Evolutionary conservation across 2,888 invertebrate species (phyloP), one percentile per base, ranked within the genome.

Genomic region (Temnothorax ravouxi): DNA sequence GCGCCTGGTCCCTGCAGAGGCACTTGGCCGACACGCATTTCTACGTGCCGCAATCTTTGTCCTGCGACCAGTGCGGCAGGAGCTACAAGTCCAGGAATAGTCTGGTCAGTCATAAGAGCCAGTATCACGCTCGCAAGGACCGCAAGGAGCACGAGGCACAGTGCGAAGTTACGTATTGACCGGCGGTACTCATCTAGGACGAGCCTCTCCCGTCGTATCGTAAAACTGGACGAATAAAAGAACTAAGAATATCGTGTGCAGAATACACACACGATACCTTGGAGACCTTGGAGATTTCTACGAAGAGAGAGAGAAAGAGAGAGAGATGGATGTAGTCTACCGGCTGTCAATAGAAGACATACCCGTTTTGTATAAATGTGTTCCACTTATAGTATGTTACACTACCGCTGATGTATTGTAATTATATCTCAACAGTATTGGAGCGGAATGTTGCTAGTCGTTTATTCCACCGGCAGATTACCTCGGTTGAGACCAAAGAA

Each of bases 1-100:
- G 95, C 64, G 95, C 95, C 41, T 95, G 95, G 95, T 95, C 95
- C 61, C 93, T 95, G 13, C 95, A 95, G 92, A 95, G 95, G 86
- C 95, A 95, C 89, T 93, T 95, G 92, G 94, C 95, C 64, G 95
- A 95, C 91, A 95, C 95, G 62, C 95, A 95, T 90, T 95, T 95
- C 91, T 95, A 95, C 92, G 95, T 95, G 85, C 95, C 95, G 44
- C 95, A 95, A 88, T 95, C 95, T 81, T 91, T 95, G 62, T 94
- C 95, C 34, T 95, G 95, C 90, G 95, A 95, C 86, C 94, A 95
- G 72, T 95, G 95, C 91, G 95, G 95, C 84, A 93, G 95, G 71
- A 95, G 94, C 79, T 95, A 95, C 92, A 95, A 95, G 77, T 95
- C 95, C 50, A 93, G 95, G 80, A 95, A 95, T 91, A 95, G 95